Evolutionary conservation across 2,797 vertebrate species (phyloP), one percentile per base, ranked within the genome.

Genomic region (Leuciscus waleckii): DNA sequence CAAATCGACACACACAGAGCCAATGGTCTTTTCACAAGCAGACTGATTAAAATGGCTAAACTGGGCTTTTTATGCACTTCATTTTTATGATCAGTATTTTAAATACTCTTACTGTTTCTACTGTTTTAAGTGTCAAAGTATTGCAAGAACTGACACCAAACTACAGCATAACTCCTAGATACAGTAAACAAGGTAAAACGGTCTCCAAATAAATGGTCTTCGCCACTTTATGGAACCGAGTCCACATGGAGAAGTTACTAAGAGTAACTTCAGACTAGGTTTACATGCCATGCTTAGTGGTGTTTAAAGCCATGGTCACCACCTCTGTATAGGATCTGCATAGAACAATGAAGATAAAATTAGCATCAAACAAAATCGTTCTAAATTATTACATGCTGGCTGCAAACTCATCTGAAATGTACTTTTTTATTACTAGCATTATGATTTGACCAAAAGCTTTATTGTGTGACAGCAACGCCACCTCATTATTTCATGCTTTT

Each of bases 11-110:
- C 78, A 83, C 90, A 93, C 43, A 83, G 46, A 94, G 94, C 94
- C 90, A 89, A 88, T 88, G 93, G 94, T 95, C 95, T 95, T 95
- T 95, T 95, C 94, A 94, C 94, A 94, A 90, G 89, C 93, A 95
- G 94, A 93, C 91, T 85, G 80, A 78, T 79, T 73, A 51, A 87
- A 85, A 87, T 68, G 21, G 8, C 11, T 82, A 19, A 29, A 23
- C 19, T 41, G n/a, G 3, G 39, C n/a, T 17, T 88, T 61, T 87
- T 84, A 54, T 41, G 80, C n/a, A 65, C 29, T 46, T 51, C 4
- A 54, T 51, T 26, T 49, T 32, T 35, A 35, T 1, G 1, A 35
- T 51, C 32, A 39, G 10, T 73, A 19, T 32, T 46, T 43, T 2
- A 37, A 54, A 49, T 82, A 37, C 29, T 82, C 13, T 79, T 11